Conservation (phyloP, 2,888 invertebrate genomes). For the Saturnia japonica region DNA sequence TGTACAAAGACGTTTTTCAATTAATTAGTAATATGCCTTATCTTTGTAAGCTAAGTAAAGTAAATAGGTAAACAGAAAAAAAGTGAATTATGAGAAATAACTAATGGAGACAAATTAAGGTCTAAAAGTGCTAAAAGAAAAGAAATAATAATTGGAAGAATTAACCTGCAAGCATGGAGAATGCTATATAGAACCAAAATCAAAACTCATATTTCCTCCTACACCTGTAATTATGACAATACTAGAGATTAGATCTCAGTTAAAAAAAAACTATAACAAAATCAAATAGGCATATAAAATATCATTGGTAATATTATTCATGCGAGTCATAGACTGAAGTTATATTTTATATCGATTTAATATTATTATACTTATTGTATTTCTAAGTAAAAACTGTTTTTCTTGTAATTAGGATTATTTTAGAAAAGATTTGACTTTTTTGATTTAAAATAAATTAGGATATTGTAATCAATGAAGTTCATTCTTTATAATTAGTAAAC, state of each 20-base stretch:
- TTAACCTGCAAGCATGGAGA: slow-evolving; percentile 71
- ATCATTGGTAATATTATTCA: background rate
- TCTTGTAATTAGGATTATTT: background rate
- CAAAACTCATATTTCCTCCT: slow-evolving; percentile 83
- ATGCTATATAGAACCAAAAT: slow-evolving; percentile 77
- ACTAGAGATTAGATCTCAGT: background rate
- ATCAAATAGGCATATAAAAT: background rate
- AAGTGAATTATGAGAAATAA: slow-evolving; percentile 82
- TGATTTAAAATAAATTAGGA: background rate
- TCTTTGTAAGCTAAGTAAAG: too few relatives aligned
- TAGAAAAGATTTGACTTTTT: background rate
- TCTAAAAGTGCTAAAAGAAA: slow-evolving; percentile 64
- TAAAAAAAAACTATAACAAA: background rate
- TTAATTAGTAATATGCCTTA: background rate
- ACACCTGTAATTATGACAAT: background rate
- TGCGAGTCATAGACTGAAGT: background rate
- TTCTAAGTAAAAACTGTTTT: background rate
- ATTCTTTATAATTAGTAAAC: background rate
- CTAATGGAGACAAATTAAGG: slow-evolving; percentile 80
- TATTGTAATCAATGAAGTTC: background rate
- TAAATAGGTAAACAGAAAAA: slow-evolving; percentile 45
- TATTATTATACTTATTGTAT: background rate
- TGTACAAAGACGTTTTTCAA: background rate
- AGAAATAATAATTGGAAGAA: too few relatives aligned
- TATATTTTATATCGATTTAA: background rate